Percentiles rank a stretch among this genome's conserved stretches.
These are phyloP conservation scores for Calameuta pallipes DNA, from an alignment of 2,888 invertebrate species.

Conservation along the genomic window DNA sequence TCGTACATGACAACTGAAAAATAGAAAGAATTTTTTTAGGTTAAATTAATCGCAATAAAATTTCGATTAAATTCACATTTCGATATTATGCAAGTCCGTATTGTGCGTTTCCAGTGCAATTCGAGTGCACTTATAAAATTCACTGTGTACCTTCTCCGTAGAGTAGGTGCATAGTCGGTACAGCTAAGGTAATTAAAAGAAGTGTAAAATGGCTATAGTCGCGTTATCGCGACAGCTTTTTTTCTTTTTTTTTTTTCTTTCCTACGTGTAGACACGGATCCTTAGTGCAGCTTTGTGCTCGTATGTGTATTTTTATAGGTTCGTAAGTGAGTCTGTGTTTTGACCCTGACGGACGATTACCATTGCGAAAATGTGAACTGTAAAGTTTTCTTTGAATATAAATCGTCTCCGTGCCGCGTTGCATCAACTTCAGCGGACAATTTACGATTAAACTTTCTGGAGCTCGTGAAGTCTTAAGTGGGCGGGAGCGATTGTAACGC, in stretches of 20 bases:
- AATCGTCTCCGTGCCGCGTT: slow-evolving; percentile 35
- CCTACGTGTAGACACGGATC: not conserved
- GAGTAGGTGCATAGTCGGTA: not conserved
- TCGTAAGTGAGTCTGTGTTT: not conserved
- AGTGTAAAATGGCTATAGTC: not conserved
- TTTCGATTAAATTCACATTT: not conserved
- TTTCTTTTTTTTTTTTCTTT: not conserved
- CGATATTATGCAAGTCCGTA: not conserved
- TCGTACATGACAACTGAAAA: slow-evolving; percentile 84
- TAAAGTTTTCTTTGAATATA: not conserved
- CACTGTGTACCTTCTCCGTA: not conserved
- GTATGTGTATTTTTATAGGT: not conserved
- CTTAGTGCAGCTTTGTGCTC: not conserved
- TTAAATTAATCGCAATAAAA: slow-evolving; percentile 27
- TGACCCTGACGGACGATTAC: slow-evolving; percentile 15
- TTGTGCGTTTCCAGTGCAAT: not conserved
- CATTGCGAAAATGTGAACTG: not conserved
- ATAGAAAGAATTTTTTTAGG: slow-evolving; percentile 39
- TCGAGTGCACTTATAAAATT: not conserved
- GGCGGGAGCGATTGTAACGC: slow-evolving; percentile 26
- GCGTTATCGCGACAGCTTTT: not conserved
- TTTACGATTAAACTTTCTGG: slow-evolving; percentile 34
- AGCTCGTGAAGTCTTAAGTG: slow-evolving; percentile 24
- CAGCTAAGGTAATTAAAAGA: not conserved
- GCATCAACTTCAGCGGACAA: slow-evolving; percentile 36